Percentiles rank a stretch among this genome's conserved stretches.
These are phyloP conservation scores for Diacarnus erythraeanus DNA, from an alignment of 37 sponge, comb jelly and placozoan species.

Conservation along the genomic window DNA sequence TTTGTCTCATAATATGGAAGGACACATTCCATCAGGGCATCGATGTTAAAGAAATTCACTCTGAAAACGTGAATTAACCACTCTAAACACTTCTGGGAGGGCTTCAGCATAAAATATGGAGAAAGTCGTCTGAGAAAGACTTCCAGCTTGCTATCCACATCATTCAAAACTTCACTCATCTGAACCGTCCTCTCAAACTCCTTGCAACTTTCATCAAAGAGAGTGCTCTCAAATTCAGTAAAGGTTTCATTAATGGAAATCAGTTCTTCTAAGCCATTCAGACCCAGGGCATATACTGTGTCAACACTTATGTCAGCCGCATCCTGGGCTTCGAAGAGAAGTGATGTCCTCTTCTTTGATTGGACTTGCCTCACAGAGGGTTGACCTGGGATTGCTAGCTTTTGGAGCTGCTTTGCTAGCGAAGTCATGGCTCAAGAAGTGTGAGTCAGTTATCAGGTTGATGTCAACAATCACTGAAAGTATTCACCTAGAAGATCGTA, in stretches of 20 bases:
- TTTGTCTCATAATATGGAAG: conserved; percentile 93
- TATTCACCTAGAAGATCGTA: too few species aligned
- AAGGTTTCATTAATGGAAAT: conserved; percentile 64
- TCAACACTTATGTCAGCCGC: conserved; percentile 73
- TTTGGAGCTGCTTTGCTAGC: conserved; percentile 70
- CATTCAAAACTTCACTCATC: conserved; percentile 48
- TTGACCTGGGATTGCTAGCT: conserved; percentile 74
- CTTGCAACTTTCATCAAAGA: conserved; percentile 74
- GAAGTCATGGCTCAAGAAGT: conserved; percentile 38
- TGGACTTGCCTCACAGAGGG: conserved; percentile 48
- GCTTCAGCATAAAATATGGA: conserved; percentile 81
- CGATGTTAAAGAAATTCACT: conserved; percentile 73
- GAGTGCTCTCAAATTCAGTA: conserved; percentile 44
- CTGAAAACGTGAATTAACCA: conserved; percentile 87
- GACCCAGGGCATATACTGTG: conserved; percentile 57
- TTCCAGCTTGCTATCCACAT: conserved; percentile 57
- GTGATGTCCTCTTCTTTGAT: conserved; percentile 59
- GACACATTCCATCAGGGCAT: conserved; percentile 82
- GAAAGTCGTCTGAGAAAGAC: conserved; percentile 73
- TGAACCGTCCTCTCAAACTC: conserved; percentile 67
- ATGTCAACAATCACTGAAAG: background rate
- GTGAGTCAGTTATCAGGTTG: background rate
- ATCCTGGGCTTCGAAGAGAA: conserved; percentile 66
- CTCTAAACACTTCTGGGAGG: conserved; percentile 90
- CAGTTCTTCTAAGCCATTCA: conserved; percentile 91